Conservation (phyloP, 1,140 invertebrate genomes). For the Cyrtorhinus lividipennis region DNA sequence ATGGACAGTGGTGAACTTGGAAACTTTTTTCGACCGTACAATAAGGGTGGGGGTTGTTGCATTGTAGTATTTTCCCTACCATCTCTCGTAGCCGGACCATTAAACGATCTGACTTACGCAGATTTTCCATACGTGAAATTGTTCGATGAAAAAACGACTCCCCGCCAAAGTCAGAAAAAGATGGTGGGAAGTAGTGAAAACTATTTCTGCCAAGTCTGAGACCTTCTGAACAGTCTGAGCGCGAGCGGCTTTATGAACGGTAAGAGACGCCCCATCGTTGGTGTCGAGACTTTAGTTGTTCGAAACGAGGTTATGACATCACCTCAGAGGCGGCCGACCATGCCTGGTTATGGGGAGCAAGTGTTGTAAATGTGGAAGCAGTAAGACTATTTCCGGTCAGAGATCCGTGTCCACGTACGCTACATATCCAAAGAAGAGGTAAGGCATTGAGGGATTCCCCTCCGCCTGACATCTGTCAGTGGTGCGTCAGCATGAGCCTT, state of each 20-base stretch:
- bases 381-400: constrained; percentile 3
- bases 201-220: neutral
- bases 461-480: neutral
- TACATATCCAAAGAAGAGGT: neutral
- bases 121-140: no score
- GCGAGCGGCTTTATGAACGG: neutral
- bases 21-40: no score
- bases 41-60: no score
- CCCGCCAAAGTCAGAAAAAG: neutral
- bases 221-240: neutral
- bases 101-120: no score
- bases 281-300: neutral
- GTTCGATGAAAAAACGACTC: no score
- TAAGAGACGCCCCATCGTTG: neutral
- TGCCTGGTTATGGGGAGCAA: constrained; percentile 4
- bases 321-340: neutral
- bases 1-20: no score
- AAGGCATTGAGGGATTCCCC: neutral
- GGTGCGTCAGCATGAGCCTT: neutral
- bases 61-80: no score
- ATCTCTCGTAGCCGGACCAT: no score
- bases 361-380: neutral
- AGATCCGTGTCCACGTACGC: neutral
- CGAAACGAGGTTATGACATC: neutral
- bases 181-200: neutral